A percentile compares a stretch with the other conserved stretches of the same genome.
Conservation (phyloP, 2,797 vertebrate species). For the Malurus leucopterus region DNA sequence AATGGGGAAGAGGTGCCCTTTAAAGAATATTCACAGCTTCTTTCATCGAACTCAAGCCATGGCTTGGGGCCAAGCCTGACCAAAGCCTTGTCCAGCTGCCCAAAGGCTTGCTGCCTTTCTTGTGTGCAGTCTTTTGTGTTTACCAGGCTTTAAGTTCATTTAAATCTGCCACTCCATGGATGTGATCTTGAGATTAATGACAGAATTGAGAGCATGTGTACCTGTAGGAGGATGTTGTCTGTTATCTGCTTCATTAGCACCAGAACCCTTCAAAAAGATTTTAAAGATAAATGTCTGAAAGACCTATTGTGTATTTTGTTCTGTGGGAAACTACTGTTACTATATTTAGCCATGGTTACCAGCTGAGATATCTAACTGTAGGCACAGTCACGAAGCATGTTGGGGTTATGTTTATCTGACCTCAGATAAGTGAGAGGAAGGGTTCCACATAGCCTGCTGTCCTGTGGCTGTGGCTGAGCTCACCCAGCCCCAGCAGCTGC, state of each 20-base stretch:
- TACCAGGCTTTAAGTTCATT: not conserved
- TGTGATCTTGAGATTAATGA: not conserved
- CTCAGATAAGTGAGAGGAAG: not conserved
- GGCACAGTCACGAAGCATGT: not conserved
- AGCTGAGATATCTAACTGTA: not conserved
- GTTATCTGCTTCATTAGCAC: not conserved
- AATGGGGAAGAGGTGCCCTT: not conserved
- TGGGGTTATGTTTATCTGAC: not conserved
- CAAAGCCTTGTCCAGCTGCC: not conserved
- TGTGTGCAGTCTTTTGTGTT: not conserved
- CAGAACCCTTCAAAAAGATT: not conserved
- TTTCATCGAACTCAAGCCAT: not conserved
- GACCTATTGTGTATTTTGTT: not conserved
- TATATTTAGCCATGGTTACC: slow-evolving; percentile 1
- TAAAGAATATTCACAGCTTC: not conserved
- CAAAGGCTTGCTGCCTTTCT: not conserved
- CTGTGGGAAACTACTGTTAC: not conserved
- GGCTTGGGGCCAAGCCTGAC: not conserved
- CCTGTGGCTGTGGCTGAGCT: not conserved
- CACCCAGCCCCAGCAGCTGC: not conserved
- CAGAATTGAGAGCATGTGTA: not conserved
- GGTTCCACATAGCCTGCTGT: not conserved
- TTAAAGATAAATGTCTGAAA: not conserved
- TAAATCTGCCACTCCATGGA: not conserved
- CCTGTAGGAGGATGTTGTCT: not conserved